These are phyloP conservation scores for Berghia stephanieae DNA, from an alignment of 1,140 invertebrate species.

Conservation along the genomic window DNA sequence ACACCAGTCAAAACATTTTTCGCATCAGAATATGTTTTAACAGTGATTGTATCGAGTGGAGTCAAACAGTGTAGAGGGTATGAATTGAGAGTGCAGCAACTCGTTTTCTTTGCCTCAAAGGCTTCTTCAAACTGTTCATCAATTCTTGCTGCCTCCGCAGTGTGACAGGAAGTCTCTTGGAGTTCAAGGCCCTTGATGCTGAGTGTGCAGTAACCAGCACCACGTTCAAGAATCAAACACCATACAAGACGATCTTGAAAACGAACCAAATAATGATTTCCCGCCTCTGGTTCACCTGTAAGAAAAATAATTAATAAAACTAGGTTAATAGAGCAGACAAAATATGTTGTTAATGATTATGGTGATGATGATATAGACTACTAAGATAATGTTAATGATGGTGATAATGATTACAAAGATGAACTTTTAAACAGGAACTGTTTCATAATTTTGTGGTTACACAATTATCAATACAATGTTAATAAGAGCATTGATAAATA, in stretches of 20 bases:
- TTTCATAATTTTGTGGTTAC: neutral
- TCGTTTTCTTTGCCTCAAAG: slow-evolving; percentile 51
- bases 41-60: slow-evolving; percentile 54
- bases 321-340: neutral
- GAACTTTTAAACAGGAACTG: neutral
- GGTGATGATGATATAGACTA: too few relatives aligned
- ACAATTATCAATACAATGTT: neutral
- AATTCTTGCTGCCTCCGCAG: slow-evolving; percentile 68
- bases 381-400: too few relatives aligned
- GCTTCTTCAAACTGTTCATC: slow-evolving; percentile 68
- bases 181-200: slow-evolving; percentile 69
- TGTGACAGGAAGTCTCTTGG: slow-evolving; percentile 71
- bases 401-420: neutral
- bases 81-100: slow-evolving; percentile 50
- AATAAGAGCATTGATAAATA: neutral
- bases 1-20: slow-evolving; percentile 69
- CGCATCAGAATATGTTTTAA: slow-evolving; percentile 68
- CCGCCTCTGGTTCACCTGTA: slow-evolving; percentile 65
- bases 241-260: slow-evolving; percentile 69
- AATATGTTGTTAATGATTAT: neutral
- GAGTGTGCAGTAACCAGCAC: slow-evolving; percentile 63
- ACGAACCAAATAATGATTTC: slow-evolving; percentile 67
- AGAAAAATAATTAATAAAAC: slow-evolving; percentile 1
- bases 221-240: slow-evolving; percentile 67
- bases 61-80: slow-evolving; percentile 62